Base-by-base conservation (phyloP, 2,888 invertebrate species). In the Hofmannophila pseudospretella region DNA sequence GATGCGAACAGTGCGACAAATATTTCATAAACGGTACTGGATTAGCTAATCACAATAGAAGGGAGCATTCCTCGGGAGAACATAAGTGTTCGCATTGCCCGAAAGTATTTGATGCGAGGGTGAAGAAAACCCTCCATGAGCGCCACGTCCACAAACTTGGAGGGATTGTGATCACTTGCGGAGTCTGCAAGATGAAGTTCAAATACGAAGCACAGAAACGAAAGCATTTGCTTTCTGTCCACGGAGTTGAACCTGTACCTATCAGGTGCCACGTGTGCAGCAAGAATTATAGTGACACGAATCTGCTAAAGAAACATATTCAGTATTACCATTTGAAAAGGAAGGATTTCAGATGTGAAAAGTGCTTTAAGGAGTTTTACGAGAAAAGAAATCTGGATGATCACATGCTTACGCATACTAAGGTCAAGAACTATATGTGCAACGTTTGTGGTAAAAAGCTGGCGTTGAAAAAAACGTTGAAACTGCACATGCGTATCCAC, bases 91-190 rank as follows among this genome's bases (percentile, higher is more conserved):
- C 66, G 2, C 60, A 50, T 22, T 87, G 87, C 37, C 58, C 67
- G 1, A 80, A 81, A 44, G 51, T 73, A 0, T 84, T 71, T 23
- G 56, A 68, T 1, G 79, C 78, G 0, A 58, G 58, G 26, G 55
- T 67, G 4, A 79, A 76, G n/a, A 59, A 75, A 26, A 65, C 69
- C 29, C 54, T 69, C 0, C 86, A 87, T 31, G 27, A 73, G 73
- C 36, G 63, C 65, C 2, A 4, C n/a, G 23, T 28, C 4, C 34
- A 20, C 20, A 25, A 7, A 5, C 16, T 5, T 1, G 9, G 3
- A 3, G 2, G 13, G 2, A 4, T 9, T 19, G 45, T 59, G 0
- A 49, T 45, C 3, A 65, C 53, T 44, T 74, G 73, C 31, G 55
- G 53, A 0, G 58, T 59, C 27, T 74, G 73, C 29, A 42, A 44